Evolutionary conservation across 2,888 invertebrate genomes (phyloP).

Genomic region (Aleiodes leptofemur): DNA sequence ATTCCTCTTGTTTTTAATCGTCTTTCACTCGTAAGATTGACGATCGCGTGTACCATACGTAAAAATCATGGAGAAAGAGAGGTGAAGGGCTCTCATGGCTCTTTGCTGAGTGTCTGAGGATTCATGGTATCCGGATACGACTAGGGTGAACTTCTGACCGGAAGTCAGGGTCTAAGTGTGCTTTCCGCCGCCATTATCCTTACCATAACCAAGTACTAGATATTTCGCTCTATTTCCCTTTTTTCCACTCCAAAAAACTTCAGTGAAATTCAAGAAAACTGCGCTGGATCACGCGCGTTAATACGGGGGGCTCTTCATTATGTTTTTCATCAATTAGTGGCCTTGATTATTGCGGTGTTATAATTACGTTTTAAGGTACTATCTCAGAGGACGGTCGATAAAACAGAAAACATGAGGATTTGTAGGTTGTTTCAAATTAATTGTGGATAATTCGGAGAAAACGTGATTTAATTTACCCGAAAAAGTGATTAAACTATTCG

Average conservation of each 20-base stretch:
- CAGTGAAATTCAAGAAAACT: constrained; percentile 32
- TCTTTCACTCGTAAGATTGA: constrained; percentile 47
- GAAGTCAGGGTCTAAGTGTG: constrained; percentile 68
- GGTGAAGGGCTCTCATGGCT: constrained; percentile 30
- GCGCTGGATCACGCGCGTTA: constrained; percentile 24
- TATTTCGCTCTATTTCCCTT: constrained; percentile 32
- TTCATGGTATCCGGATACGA: constrained; percentile 66
- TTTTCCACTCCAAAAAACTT: neutral
- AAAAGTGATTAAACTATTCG: no score
- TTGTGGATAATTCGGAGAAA: no score
- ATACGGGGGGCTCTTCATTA: neutral
- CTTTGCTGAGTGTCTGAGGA: constrained; percentile 52
- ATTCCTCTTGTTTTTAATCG: constrained; percentile 13
- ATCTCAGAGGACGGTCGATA: no score
- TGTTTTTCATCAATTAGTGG: constrained; percentile 20
- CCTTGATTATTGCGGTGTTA: neutral
- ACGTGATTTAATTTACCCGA: no score
- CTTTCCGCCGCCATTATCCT: constrained; percentile 70
- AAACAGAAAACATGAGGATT: no score
- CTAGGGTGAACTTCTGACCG: constrained; percentile 61
- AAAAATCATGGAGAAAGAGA: constrained; percentile 39
- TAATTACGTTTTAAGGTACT: neutral
- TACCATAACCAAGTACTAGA: neutral
- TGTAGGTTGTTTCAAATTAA: no score
- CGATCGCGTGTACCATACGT: constrained; percentile 45